These are phyloP conservation scores for Solea senegalensis DNA, from an alignment of 2,113 vertebrate genomes.

Conservation along the genomic window DNA sequence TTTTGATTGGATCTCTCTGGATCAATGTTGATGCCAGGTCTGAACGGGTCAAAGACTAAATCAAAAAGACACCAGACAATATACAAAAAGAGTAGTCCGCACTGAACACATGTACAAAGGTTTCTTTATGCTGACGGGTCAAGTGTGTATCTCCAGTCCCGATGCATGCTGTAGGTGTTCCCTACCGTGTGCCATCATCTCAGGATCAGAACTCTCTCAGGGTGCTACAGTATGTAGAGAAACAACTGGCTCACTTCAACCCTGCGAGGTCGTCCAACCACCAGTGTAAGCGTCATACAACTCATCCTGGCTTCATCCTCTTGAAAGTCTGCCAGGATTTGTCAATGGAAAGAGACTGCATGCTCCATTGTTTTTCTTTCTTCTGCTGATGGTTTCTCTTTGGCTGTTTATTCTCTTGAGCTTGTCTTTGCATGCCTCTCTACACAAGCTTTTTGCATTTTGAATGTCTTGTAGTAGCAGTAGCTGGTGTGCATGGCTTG, in stretches of 20 bases:
- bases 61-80: conserved; percentile 5
- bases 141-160: conserved; percentile 74
- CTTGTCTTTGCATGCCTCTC: conserved; percentile 36
- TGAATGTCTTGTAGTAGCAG: conserved; percentile 19
- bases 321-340: neutral
- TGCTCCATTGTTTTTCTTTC: conserved; percentile 4
- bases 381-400: neutral
- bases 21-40: too few relatives aligned
- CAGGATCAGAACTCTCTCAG: conserved; percentile 81
- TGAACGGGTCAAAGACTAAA: too few relatives aligned
- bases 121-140: conserved; percentile 34
- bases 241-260: conserved; percentile 81
- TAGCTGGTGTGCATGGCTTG: conserved; percentile 29
- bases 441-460: conserved; percentile 10
- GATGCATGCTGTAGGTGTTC: conserved; percentile 66
- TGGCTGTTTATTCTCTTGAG: conserved; percentile 1
- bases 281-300: conserved; percentile 72
- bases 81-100: neutral
- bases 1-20: too few relatives aligned
- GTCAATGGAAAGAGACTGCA: conserved; percentile 13
- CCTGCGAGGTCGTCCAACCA: conserved; percentile 74
- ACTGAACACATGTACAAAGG: neutral
- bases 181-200: conserved; percentile 70
- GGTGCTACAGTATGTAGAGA: conserved; percentile 82
- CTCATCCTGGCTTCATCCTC: conserved; percentile 27